Evolutionary conservation across 2,113 vertebrate genomes (phyloP).

Genomic region (Pyrgilauda ruficollis): DNA sequence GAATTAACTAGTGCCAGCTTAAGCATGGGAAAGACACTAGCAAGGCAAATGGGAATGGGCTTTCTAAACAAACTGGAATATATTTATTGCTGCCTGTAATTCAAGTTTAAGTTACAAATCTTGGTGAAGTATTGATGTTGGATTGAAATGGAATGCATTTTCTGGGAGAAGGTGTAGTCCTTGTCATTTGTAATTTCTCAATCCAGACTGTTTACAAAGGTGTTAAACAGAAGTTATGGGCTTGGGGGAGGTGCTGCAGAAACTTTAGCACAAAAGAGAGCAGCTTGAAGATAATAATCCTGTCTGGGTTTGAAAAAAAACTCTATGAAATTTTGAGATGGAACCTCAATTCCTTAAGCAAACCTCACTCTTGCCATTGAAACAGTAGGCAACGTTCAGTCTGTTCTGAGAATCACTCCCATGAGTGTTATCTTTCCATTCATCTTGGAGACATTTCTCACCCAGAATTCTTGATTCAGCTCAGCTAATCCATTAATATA

Average conservation of each 20-base stretch:
- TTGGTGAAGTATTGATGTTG: neutral
- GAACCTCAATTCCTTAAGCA: neutral
- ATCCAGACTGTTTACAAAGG: neutral
- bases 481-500: neutral
- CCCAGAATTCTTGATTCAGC: neutral
- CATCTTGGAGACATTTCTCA: neutral
- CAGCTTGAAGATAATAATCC: neutral
- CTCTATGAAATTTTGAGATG: neutral
- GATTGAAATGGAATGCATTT: neutral
- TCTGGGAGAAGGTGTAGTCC: neutral
- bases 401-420: neutral
- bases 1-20: slow-evolving; percentile 11
- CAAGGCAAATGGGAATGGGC: neutral
- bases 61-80: neutral
- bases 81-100: neutral
- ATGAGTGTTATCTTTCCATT: neutral
- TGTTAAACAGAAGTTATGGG: neutral
- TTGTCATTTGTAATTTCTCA: neutral
- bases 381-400: neutral
- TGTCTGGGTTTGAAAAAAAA: neutral
- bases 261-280: neutral
- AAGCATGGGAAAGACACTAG: neutral
- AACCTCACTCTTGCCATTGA: neutral
- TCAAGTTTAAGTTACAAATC: neutral
- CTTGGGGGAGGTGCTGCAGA: neutral